These are phyloP conservation scores for Salvator merianae DNA, from an alignment of 2,113 vertebrate species.

Conservation along the genomic window DNA sequence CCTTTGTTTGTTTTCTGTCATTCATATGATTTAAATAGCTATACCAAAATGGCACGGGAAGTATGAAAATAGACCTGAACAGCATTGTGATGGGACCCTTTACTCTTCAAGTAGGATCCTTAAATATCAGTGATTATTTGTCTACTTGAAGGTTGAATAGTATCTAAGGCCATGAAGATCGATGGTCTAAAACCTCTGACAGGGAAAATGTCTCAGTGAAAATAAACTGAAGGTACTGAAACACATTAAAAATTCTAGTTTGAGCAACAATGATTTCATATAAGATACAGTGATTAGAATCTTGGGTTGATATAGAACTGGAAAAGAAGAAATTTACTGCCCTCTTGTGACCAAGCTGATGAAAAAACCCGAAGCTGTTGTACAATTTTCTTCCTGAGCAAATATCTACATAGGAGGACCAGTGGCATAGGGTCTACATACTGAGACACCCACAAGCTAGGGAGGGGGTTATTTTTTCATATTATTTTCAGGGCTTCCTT, in stretches of 20 bases:
- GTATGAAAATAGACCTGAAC: not conserved
- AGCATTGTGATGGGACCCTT: not conserved
- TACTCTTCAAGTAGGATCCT: not conserved
- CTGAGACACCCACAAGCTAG: too few relatives aligned
- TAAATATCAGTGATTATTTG: not conserved
- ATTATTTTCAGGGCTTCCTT: too few relatives aligned
- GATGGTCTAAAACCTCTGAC: not conserved
- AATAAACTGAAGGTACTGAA: not conserved
- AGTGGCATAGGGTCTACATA: too few relatives aligned
- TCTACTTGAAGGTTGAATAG: not conserved
- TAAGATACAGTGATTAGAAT: not conserved
- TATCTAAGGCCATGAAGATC: not conserved
- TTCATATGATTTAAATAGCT: not conserved
- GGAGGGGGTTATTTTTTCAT: too few relatives aligned
- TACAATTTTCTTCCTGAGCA: too few relatives aligned
- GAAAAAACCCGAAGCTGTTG: not conserved
- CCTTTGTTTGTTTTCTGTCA: not conserved
- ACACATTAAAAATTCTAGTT: not conserved
- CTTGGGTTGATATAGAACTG: not conserved
- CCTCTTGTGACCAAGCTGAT: constrained; percentile 19
- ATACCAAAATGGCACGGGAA: not conserved
- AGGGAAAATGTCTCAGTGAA: not conserved
- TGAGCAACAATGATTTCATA: not conserved
- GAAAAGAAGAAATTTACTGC: constrained; percentile 18
- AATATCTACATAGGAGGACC: too few relatives aligned